Base-by-base conservation (phyloP, 2,888 invertebrate species). In the Macroteleia sp. region DNA sequence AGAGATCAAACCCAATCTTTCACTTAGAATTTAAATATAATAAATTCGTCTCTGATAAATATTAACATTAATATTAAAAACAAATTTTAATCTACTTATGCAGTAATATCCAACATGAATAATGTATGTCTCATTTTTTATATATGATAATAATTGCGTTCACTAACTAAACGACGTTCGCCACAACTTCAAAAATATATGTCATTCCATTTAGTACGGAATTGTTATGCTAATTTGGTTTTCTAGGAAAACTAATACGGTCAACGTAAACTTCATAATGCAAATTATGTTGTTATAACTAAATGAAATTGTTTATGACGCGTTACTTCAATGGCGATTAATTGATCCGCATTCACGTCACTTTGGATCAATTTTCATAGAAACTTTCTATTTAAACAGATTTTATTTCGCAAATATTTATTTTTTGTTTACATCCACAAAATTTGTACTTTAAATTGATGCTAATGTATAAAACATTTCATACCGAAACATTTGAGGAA, bases 191-290 rank as follows among this genome's bases (percentile, higher is more conserved):
- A 44, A 20, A 44, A 67, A 36, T 54, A 22, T 74, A 74, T 62
- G 54, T 75, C 67, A 61, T 52, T 73, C 28, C 30, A 44, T 30
- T 52, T 39, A 52, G 52, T 52, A 39, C 30, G 20, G 59, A 59
- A 74, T 74, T 66, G 66, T 74, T 59, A 74, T 74, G 74, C 66
- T 52, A 74, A 74, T 74, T 74, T 54, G 59, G 52, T 74, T 46
- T 74, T 74, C 74, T 64, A 34, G 46, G 59, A 67, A 74, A 22
- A 19, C 19, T 41, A 59, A 54, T 46, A 46, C 32, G 52, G 52
- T 52, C 48, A 48, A 8, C 9, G 41, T 41, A 44, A 61, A 54
- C 59, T 54, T 61, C 61, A 67, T 67, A 66, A 67, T 41, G 54
- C 54, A 30, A 66, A 74, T 61, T 61, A 67, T 59, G 32, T 34